Evolutionary conservation across 2,113 vertebrate species (phyloP).

Genomic region (Cyanoliseus patagonus): DNA sequence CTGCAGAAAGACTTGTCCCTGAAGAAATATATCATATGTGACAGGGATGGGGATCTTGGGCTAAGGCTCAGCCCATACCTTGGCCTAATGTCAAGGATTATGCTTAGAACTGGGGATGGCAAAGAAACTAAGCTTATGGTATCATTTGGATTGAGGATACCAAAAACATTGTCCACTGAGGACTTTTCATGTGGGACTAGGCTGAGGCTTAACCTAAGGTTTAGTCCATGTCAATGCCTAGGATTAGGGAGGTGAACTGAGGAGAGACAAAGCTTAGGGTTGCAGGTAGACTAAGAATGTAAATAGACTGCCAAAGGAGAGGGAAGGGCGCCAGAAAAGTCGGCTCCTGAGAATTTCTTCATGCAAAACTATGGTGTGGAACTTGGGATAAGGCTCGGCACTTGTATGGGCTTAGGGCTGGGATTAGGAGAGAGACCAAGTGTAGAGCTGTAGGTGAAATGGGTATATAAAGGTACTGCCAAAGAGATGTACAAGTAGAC

Average conservation of each 20-base stretch:
- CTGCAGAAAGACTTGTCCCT: background rate
- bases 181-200: background rate
- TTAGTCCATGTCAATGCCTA: background rate
- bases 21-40: background rate
- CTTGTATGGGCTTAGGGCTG: background rate
- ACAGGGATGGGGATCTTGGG: background rate
- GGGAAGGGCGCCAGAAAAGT: background rate
- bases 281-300: background rate
- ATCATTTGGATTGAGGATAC: background rate
- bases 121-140: background rate
- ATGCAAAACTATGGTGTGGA: background rate
- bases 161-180: background rate
- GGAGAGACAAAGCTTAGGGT: background rate
- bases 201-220: background rate
- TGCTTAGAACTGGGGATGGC: background rate
- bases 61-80: background rate
- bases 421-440: rapidly evolving
- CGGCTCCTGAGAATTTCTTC: background rate
- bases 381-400: background rate
- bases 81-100: background rate
- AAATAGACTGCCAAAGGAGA: background rate
- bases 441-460: background rate
- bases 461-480: background rate
- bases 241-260: background rate
- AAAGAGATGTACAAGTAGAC: background rate